Evolutionary conservation across 92 coral and sea anemone species (phyloP).

Genomic region (Muricea muricata): DNA sequence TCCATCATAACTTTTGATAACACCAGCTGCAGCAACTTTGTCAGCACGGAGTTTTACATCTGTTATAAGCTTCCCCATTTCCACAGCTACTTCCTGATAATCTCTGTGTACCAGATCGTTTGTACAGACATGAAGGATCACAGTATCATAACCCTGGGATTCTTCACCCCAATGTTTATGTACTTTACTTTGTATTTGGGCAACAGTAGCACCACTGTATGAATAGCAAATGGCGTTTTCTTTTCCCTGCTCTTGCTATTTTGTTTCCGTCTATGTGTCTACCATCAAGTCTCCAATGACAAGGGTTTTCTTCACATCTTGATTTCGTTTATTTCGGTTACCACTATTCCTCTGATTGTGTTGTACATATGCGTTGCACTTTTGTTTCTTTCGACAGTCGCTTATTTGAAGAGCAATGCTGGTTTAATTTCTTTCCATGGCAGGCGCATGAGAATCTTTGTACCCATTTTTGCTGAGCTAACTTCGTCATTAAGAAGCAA

Average conservation of each 20-base stretch:
- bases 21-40: not conserved
- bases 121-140: not conserved
- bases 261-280: not conserved
- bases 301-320: no score
- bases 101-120: not conserved
- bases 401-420: no score
- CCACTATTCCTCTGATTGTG: no score
- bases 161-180: not conserved
- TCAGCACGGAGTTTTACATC: not conserved
- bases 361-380: no score
- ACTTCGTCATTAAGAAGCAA: no score
- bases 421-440: no score
- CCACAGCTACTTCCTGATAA: not conserved
- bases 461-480: no score
- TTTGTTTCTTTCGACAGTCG: no score
- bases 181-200: not conserved
- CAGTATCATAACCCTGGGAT: not conserved
- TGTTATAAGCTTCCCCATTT: not conserved
- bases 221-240: not conserved
- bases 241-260: not conserved
- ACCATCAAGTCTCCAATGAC: not conserved
- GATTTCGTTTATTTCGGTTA: no score
- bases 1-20: not conserved
- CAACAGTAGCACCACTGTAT: slow-evolving; percentile 7
- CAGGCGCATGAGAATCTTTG: no score